Conservation (phyloP, 2,888 invertebrate species). For the Molorchus minor region DNA sequence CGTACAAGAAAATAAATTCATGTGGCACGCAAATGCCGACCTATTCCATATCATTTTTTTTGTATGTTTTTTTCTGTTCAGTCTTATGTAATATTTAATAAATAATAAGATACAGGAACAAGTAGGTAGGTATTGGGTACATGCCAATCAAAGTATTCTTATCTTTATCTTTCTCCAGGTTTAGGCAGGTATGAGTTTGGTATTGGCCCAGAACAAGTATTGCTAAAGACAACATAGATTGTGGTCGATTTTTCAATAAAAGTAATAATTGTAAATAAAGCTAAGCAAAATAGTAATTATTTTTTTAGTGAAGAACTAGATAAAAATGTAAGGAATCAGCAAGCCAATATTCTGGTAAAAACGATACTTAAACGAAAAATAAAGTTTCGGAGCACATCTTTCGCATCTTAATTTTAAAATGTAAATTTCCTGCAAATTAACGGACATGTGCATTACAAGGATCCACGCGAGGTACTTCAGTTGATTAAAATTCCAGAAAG, state of each 20-base stretch:
- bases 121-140: background rate
- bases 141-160: too few relatives aligned
- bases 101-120: background rate
- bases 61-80: background rate
- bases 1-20: background rate
- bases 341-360: too few relatives aligned
- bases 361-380: too few relatives aligned
- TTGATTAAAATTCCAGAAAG: slow-evolving; percentile 24
- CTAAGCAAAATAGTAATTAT: too few relatives aligned
- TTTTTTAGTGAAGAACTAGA: too few relatives aligned
- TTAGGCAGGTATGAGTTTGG: too few relatives aligned
- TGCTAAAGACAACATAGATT: too few relatives aligned
- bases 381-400: background rate
- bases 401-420: background rate
- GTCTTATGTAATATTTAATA: background rate
- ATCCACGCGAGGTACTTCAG: background rate
- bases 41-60: background rate
- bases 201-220: too few relatives aligned
- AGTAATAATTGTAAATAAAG: too few relatives aligned
- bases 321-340: too few relatives aligned
- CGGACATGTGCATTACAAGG: slow-evolving; percentile 1
- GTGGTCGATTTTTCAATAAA: too few relatives aligned
- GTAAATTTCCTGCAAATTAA: slow-evolving; percentile 4
- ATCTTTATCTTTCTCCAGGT: too few relatives aligned
- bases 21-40: background rate